Conservation (phyloP, 2,113 vertebrate genomes). For the Hyaena hyaena region DNA sequence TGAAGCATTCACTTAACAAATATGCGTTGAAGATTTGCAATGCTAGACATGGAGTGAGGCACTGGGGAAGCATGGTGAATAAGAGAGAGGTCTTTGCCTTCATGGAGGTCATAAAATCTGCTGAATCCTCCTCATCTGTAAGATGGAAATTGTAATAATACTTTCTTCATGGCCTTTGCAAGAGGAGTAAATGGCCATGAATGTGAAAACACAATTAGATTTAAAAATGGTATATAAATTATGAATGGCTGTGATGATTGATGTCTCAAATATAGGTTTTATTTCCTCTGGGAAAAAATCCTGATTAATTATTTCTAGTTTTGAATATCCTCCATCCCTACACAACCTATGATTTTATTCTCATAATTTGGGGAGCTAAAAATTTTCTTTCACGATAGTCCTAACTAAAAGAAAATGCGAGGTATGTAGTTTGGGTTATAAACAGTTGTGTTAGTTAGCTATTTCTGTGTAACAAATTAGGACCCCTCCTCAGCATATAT, state of each 20-base stretch:
- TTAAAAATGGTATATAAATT: slow-evolving; percentile 30
- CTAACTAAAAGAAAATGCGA: neutral
- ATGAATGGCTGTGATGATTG: neutral
- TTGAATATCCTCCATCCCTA: neutral
- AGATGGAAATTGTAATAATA: neutral
- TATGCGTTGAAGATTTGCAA: neutral
- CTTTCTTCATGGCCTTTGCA: neutral
- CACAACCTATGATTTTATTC: neutral
- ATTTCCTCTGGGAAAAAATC: neutral
- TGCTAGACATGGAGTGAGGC: neutral
- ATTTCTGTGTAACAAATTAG: neutral
- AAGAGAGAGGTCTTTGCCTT: neutral
- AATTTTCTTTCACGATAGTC: neutral
- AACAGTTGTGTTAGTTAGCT: neutral
- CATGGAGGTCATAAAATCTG: neutral
- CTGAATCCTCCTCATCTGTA: neutral
- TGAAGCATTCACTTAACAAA: neutral
- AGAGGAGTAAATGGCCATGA: neutral
- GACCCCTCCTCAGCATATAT: neutral
- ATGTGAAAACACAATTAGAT: neutral
- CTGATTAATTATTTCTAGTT: slow-evolving; percentile 25
- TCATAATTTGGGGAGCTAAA: slow-evolving; percentile 7
- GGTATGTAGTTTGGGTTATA: neutral
- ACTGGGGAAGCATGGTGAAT: neutral
- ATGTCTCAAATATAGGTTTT: neutral